A percentile compares a stretch with the other conserved stretches of the same genome.
Evolutionary conservation across 2,888 invertebrate species (phyloP).

Genomic region (Dermolepida albohirtum): DNA sequence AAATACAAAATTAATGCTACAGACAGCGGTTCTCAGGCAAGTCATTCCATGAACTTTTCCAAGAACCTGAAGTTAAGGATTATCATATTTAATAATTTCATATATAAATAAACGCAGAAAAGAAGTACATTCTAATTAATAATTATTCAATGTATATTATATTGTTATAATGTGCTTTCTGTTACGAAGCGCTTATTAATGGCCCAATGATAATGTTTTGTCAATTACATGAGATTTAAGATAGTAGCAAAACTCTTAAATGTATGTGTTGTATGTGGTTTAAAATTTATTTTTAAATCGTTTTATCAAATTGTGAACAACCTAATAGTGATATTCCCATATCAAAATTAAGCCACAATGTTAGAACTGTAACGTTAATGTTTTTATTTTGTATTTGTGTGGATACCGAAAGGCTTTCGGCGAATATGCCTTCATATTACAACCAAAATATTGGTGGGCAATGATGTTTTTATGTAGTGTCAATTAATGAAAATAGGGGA

Average conservation of each 20-base stretch:
- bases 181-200: too few species aligned
- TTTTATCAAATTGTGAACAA: conserved; percentile 32
- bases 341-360: conserved; percentile 78
- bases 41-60: too few species aligned
- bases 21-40: too few species aligned
- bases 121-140: too few species aligned
- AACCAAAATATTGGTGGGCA: conserved; percentile 93
- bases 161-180: too few species aligned
- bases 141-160: too few species aligned
- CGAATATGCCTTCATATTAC: conserved; percentile 90
- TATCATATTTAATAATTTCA: too few species aligned
- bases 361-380: conserved; percentile 81
- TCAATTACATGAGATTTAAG: neutral
- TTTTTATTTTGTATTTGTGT: conserved; percentile 96
- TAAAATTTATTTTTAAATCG: conserved; percentile 30
- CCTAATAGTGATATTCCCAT: conserved; percentile 71
- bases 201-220: too few species aligned
- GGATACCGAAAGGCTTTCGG: conserved; percentile 98
- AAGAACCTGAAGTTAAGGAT: too few species aligned
- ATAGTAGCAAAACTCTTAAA: conserved; percentile 31
- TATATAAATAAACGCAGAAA: too few species aligned
- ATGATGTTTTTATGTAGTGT: conserved; percentile 96
- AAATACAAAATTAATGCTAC: too few species aligned
- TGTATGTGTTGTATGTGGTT: conserved; percentile 18
- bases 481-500: conserved; percentile 87